Base-by-base conservation (phyloP, 2,113 vertebrate species). In the Otis tarda region DNA sequence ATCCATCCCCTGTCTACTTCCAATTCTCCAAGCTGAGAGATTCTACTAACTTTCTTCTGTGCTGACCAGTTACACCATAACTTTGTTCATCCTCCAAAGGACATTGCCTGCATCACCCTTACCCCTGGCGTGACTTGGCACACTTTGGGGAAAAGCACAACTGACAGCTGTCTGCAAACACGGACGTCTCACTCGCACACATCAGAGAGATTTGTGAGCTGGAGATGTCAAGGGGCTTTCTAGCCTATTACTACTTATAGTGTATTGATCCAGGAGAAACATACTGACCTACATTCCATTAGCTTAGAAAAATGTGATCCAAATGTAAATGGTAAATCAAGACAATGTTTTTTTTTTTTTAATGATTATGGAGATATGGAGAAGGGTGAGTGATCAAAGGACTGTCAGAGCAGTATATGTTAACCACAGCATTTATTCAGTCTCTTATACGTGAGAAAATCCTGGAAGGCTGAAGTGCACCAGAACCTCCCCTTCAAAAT, bases 31-130 rank as follows among this genome's bases (percentile, higher is more conserved):
- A 35, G 16, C 22, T 60, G 61, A 77, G 24, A 68, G 35, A 89
- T 64, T 74, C 39, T 12, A 68, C 33, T 52, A 56, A 2, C 15
- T 50, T 89, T 35, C 21, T 75, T 47, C 53, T 59, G 37, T 37
- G 41, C 52, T n/a, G 30, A 47, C 11, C 1, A 0, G 11, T 55
- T 57, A 55, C 35, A 61, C 22, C 0, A 1, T 9, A 63, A 71
- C 45, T 60, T 63, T 20, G 19, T 18, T 82, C 39, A 41, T 60
- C 39, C 52, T 71, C 61, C 37, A 47, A 47, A 60, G 70, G 18
- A 56, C 39, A 10, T 8, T 3, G 12, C 39, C 5, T 59, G 43
- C 10, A 9, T 59, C 43, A 37, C 20, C 23, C 52, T 61, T 60
- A 43, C 25, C 37, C 35, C 20, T 7, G 57, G 12, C 0, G 2